Evolutionary conservation across 1,140 invertebrate genomes (phyloP).

Genomic region (Pseudomyrmex cubaensis): DNA sequence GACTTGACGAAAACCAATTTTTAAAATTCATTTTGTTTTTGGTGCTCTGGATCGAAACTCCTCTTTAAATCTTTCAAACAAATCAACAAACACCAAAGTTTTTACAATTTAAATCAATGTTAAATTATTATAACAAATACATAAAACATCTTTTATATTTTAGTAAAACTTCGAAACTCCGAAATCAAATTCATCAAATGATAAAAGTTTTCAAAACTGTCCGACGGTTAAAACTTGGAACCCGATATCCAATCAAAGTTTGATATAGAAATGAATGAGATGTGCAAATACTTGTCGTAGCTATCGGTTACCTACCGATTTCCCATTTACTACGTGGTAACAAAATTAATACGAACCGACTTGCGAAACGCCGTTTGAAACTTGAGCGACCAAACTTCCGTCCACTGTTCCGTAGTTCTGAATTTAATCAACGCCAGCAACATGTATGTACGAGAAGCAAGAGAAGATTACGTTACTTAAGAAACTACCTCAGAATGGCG

Average conservation of each 20-base stretch:
- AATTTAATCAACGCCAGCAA: constrained; percentile 72
- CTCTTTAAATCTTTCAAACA: not conserved
- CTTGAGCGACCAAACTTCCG: constrained; percentile 62
- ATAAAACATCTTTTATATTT: not conserved
- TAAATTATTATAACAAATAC: not conserved
- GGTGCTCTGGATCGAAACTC: not conserved
- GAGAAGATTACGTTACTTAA: constrained; percentile 75
- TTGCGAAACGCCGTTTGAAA: constrained; percentile 48
- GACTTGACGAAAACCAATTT: not conserved
- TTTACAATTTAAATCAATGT: not conserved
- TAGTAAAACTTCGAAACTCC: not conserved
- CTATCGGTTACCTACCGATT: not conserved
- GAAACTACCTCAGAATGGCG: constrained; percentile 71
- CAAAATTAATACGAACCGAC: constrained; percentile 60
- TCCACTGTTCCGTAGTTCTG: constrained; percentile 56
- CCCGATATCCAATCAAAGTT: constrained; percentile 59
- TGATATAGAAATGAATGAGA: not conserved
- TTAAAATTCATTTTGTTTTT: not conserved
- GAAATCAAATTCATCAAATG: not conserved
- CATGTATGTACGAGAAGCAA: not conserved
- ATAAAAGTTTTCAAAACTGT: constrained; percentile 12
- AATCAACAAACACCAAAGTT: not conserved
- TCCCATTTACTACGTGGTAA: constrained; percentile 39
- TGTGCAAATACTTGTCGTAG: constrained; percentile 3
- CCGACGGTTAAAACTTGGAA: not conserved